Evolutionary conservation across 2,113 vertebrate genomes (phyloP).

Genomic region (Machaerirhynchus nigripectus): DNA sequence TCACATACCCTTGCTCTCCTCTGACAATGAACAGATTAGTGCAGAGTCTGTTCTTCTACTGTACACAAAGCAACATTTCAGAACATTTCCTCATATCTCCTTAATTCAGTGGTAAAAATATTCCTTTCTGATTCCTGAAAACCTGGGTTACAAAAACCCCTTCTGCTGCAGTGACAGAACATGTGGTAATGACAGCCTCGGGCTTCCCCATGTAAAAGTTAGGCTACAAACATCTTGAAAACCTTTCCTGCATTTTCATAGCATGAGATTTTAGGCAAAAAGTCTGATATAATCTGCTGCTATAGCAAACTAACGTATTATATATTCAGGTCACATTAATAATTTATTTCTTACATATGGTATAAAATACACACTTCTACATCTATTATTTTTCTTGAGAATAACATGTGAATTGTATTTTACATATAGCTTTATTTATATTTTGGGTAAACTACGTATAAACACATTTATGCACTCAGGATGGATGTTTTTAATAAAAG

Average conservation of each 20-base stretch:
- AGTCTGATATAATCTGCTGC: neutral
- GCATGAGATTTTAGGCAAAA: constrained; percentile 8
- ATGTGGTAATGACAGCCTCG: neutral
- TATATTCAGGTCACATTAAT: constrained; percentile 46
- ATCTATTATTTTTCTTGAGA: constrained; percentile 16
- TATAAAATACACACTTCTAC: neutral
- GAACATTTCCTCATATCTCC: neutral
- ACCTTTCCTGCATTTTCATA: constrained; percentile 17
- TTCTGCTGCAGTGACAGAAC: neutral
- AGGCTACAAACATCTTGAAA: constrained; percentile 23
- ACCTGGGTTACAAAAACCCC: neutral
- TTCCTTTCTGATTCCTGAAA: neutral
- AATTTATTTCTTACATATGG: constrained; percentile 4
- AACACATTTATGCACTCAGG: neutral
- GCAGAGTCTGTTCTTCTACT: neutral
- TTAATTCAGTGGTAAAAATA: neutral
- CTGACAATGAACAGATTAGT: neutral
- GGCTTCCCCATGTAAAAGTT: neutral
- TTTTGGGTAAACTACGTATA: neutral
- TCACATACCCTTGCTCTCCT: neutral
- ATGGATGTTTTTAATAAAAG: constrained; percentile 14
- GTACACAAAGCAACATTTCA: neutral
- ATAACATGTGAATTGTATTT: neutral
- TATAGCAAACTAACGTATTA: constrained; percentile 18
- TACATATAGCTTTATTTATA: neutral